Base-by-base conservation (phyloP, 2,797 vertebrate species). In the Leptoclinus maculatus region DNA sequence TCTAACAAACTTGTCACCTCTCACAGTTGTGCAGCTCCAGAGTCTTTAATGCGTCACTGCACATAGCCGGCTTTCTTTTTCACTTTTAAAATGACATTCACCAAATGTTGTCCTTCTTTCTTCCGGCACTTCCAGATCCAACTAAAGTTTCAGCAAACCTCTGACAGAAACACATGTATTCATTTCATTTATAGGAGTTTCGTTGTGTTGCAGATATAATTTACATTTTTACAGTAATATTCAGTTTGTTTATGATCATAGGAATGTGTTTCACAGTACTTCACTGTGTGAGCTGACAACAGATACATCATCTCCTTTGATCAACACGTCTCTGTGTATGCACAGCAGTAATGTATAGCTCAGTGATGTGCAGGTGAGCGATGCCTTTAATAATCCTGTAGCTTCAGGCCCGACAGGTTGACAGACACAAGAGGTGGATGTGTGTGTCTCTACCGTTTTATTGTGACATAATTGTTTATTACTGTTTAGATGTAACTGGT, bases 331-430 rank as follows among this genome's bases (percentile, higher is more conserved):
- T 41, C 58, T 64, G 5, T n/a, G 6, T 41, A 51, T 34, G 27
- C 17, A 59, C 21, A 66, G 21, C 10, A 51, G 41, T 36, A 57
- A 66, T 9, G n/a, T n/a, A 41, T 5, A 41, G 34, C 49, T 71
- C 41, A 7, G n/a, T 49, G 23, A 45, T 12, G 32, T 69, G 56
- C 14, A 7, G 64, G 6, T 81, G 87, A 88, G 11, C 0, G 69
- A 88, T 74, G 82, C 38, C 71, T 84, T 82, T 84, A 84, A 84
- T 88, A 80, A 83, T 41, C 45, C 45, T 49, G 21, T n/a, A 1
- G 41, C 71, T 25, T 58, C 16, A 45, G 82, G 78, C 53, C 16
- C 21, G 34, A 19, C 68, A 62, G 21, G 43, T 17, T 68, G 57
- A 65, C 68, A 43, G 49, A 56, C 47, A 68, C 34, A 51, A 13